Evolutionary conservation across 2,888 invertebrate species (phyloP), one percentile per base, ranked within the genome.

Genomic region (Pomacea canaliculata): DNA sequence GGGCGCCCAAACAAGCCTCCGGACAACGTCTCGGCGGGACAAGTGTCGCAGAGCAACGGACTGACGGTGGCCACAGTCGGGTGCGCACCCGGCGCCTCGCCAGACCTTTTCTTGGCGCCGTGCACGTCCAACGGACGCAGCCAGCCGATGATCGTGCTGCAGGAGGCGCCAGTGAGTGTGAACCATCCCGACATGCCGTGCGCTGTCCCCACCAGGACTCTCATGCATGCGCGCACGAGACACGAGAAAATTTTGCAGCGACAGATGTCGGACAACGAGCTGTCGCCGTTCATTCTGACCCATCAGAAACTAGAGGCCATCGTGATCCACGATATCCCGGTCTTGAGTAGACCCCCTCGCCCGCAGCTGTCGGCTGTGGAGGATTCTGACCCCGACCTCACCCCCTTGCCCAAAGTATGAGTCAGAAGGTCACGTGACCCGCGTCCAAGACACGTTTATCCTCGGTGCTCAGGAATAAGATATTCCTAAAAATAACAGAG

Each of bases 71-170:
- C 59, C 69, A 51, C 59, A 18, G 69, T 74, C 23, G 69, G 62
- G 10, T 67, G 62, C 59, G 23, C 74, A 0, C 48, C 27, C n/a
- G 16, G 60, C 68, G n/a, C 27, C 7, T 27, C 46, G 16, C 63
- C 69, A 10, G 67, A 67, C 73, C 18, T 51, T 7, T 74, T 68
- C 74, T 18, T 46, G 16, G 48, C 60, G 13, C 74, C 74, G 3
- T 69, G 68, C 23, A 56, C 70, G 27, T 59, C 62, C 51, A n/a
- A 16, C 27, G 73, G 37, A 16, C 46, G 74, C 18, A 59, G 79
- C 19, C 85, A 86, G 77, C 86, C 86, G 37, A 83, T 86, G 65
- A 85, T 88, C 23, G 82, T 86, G 7, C 83, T 86, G 27, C 85
- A 86, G 71, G 81, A 83, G 74, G 78, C 84, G 19, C 85, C 86